phyloP scores from a whole-genome alignment of 2,797 vertebrate genomes.

The Takifugu ocellatus region DNA sequence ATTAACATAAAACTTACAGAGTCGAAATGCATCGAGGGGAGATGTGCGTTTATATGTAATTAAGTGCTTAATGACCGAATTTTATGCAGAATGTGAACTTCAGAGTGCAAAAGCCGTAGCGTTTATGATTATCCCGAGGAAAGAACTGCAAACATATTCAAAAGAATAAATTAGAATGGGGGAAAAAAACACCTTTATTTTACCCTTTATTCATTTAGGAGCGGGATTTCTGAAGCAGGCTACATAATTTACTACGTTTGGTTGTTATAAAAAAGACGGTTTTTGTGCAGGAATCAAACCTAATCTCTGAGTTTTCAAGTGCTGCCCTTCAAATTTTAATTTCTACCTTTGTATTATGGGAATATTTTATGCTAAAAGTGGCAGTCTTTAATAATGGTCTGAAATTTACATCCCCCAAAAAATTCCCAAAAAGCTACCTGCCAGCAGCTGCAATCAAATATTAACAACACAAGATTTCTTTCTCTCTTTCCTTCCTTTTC shows the following conservation, averaged over 20 bases:
- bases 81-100: slow-evolving; percentile 25
- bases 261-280: slow-evolving; percentile 7
- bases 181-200: slow-evolving; percentile 32
- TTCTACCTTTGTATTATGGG: too few relatives aligned
- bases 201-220: slow-evolving; percentile 34
- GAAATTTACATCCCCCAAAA: too few relatives aligned
- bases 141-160: slow-evolving; percentile 29
- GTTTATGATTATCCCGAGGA: slow-evolving; percentile 34
- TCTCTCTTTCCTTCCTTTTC: too few relatives aligned
- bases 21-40: not conserved
- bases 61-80: slow-evolving; percentile 22
- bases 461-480: too few relatives aligned
- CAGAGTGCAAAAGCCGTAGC: slow-evolving; percentile 25
- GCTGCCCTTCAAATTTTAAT: too few relatives aligned
- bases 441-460: too few relatives aligned
- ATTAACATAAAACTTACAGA: too few relatives aligned
- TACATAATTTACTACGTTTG: slow-evolving; percentile 35
- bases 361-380: too few relatives aligned
- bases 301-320: too few relatives aligned
- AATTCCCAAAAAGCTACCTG: too few relatives aligned
- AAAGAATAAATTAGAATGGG: slow-evolving; percentile 40
- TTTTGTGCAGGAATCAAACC: too few relatives aligned
- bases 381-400: too few relatives aligned
- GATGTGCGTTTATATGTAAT: slow-evolving; percentile 37
- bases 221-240: slow-evolving; percentile 35